A percentile compares a stretch with the other conserved stretches of the same genome.
These are phyloP conservation scores for Alcedo quadribrachys DNA, from an alignment of 2,797 vertebrate species.

Conservation along the genomic window DNA sequence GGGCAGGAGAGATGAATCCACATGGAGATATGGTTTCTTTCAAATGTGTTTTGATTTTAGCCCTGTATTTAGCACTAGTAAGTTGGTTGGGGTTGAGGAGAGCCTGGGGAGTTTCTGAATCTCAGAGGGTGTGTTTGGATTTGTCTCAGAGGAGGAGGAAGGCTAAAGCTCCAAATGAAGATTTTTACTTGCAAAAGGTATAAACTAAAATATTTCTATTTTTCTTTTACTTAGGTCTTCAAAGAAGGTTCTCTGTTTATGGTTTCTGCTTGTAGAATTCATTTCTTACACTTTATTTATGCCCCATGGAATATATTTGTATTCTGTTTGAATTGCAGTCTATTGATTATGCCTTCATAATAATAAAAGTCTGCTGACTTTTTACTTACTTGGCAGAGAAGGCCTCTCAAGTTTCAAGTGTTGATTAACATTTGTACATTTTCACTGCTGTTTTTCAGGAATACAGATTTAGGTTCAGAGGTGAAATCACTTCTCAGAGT, in stretches of 20 bases:
- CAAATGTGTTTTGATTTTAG: not conserved
- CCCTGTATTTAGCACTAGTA: not conserved
- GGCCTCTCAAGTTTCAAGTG: not conserved
- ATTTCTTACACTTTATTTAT: not conserved
- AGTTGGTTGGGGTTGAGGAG: not conserved
- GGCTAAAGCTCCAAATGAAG: not conserved
- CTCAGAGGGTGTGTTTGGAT: not conserved
- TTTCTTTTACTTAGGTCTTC: constrained; percentile 38
- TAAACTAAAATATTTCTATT: constrained; percentile 38
- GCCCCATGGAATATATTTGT: not conserved
- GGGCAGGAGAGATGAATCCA: not conserved
- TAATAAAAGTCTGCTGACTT: not conserved
- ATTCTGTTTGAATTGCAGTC: not conserved
- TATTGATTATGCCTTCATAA: not conserved
- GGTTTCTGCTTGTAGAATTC: not conserved
- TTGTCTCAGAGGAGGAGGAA: not conserved
- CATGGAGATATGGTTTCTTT: not conserved
- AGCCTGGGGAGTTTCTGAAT: not conserved
- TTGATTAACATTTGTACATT: not conserved
- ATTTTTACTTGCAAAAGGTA: constrained; percentile 6
- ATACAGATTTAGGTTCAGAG: not conserved
- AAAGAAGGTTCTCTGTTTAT: constrained; percentile 4
- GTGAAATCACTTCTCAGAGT: not conserved
- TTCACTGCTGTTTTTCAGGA: constrained; percentile 23
- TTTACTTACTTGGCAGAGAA: not conserved